Evolutionary conservation across 2,113 vertebrate species (phyloP), one percentile per base, ranked within the genome.

Genomic region (Siniperca knerii): DNA sequence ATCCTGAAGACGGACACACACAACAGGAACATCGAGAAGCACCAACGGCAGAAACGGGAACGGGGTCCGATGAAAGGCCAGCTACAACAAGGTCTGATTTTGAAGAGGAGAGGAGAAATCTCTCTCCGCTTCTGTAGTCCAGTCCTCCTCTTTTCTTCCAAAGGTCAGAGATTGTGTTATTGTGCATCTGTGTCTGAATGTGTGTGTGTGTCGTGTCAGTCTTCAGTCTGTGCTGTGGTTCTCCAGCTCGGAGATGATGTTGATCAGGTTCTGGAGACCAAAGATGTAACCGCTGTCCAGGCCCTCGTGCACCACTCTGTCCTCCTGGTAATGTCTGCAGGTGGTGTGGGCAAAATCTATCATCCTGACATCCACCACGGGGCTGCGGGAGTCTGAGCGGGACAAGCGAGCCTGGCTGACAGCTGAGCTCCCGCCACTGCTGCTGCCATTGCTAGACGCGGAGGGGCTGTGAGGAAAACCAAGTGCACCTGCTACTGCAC

Each of bases 331-430:
- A 89, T 98, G 96, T 89, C 97, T 97, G 94, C 98, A 99, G 12
- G 98, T 99, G n/a, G 98, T 99, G 91, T 99, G 98, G 71, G 98
- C 98, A 89, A 99, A 99, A 95, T 99, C 97, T 48, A 98, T 98
- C 97, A 99, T 98, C 75, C 97, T 97, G 90, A 99, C 97, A n/a
- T 98, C 97, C 61, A 97, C 97, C 4, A 88, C 93, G 25, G 96
- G 95, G 78, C 90, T 4, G 94, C 93, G 21, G 94, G 95, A 73
- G 93, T 95, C 13, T 88, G 97, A 83, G 95, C 20, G 6, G 95
- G 84, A 64, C 79, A 77, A 21, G 40, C 50, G 37, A 64, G 73
- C 15, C 64, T 87, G 75, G 65, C 85, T 15, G 18, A 82, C 84
- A 1, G 23, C 67, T 1, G 92, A 86, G 57, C 81, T 48, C 54